Evolutionary conservation across 2,113 vertebrate genomes (phyloP).

Genomic region (Cyphomyrus plagiostoma): DNA sequence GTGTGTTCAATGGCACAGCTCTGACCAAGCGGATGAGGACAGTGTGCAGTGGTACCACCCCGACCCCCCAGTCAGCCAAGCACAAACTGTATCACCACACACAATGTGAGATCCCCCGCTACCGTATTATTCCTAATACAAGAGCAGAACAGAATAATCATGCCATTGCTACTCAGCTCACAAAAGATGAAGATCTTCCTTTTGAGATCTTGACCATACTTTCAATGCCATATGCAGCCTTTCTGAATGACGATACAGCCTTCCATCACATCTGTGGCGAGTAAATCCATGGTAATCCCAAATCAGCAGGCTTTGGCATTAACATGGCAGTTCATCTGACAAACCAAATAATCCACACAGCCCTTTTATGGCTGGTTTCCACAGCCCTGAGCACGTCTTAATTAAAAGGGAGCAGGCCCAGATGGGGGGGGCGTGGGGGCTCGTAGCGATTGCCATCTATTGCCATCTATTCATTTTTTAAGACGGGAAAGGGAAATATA

Average conservation of each 20-base stretch:
- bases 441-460: not conserved
- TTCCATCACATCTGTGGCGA: not conserved
- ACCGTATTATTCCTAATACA: not conserved
- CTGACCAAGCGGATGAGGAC: not conserved
- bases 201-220: not conserved
- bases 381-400: not conserved
- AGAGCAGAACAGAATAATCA: not conserved
- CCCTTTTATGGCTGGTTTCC: not conserved
- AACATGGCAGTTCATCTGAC: not conserved
- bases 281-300: not conserved
- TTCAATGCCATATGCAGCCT: not conserved
- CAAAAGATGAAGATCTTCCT: not conserved
- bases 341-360: not conserved
- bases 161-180: not conserved
- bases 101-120: not conserved
- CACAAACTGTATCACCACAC: not conserved
- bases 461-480: not conserved
- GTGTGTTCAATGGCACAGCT: not conserved
- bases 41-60: not conserved
- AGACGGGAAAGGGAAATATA: not conserved
- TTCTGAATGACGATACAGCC: not conserved
- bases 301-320: not conserved
- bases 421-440: not conserved
- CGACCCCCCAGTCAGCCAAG: not conserved
- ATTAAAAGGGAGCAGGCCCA: not conserved